Conservation (phyloP, 2,797 vertebrate genomes). For the Chaenodraco wilsoni region DNA sequence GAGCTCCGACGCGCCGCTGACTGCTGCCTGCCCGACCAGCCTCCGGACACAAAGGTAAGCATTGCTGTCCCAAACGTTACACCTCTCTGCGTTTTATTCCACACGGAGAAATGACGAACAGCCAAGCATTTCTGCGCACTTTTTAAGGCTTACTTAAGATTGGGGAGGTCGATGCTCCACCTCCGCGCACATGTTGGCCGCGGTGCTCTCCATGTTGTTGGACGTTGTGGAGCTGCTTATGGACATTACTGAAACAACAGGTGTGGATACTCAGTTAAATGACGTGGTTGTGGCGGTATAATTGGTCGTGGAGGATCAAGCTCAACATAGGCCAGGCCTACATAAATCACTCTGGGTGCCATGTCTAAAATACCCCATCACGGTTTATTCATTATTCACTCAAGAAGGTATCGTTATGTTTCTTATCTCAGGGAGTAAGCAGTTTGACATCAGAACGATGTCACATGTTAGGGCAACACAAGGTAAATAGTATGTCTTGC, state of each 20-base stretch:
- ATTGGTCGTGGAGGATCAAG: constrained; percentile 2
- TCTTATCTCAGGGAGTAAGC: too few species aligned
- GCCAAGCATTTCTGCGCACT: too few species aligned
- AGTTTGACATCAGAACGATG: too few species aligned
- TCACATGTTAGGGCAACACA: too few species aligned
- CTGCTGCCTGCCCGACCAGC: neutral
- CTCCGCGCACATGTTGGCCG: constrained; percentile 33
- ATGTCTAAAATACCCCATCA: neutral
- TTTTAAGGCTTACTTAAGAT: neutral
- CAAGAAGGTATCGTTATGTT: too few species aligned
- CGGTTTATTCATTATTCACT: too few species aligned
- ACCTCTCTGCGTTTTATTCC: too few species aligned
- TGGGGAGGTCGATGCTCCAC: constrained; percentile 1
- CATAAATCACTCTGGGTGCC: constrained; percentile 10
- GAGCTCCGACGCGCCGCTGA: constrained; percentile 15
- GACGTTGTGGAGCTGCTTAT: constrained; percentile 23
- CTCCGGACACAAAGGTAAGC: constrained; percentile 41
- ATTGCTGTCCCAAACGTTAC: constrained; percentile 43
- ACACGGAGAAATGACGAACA: neutral
- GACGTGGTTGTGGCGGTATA: neutral
- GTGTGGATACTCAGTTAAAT: neutral
- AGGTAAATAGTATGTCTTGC: too few species aligned
- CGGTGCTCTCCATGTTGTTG: neutral
- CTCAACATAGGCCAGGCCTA: too few species aligned
- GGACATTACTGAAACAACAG: neutral